A percentile compares a stretch with the other conserved stretches of the same genome.
Evolutionary conservation across 92 coral and sea anemone genomes (phyloP).

Genomic region (Zoanthus gigantus): DNA sequence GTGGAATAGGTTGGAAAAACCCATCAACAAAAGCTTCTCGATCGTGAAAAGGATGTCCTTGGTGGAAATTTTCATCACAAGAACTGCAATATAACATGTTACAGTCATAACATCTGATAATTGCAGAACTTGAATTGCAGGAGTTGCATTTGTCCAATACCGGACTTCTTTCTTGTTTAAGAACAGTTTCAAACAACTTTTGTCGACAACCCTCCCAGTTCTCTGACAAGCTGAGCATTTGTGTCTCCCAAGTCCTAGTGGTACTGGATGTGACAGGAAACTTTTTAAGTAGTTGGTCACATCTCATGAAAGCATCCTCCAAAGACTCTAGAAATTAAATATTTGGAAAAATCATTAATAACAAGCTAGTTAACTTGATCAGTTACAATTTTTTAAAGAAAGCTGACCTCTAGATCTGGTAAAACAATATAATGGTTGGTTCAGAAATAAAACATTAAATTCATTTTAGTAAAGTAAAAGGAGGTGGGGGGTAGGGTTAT

Average conservation of each 20-base stretch:
- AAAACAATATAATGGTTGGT: not conserved
- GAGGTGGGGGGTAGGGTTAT: not conserved
- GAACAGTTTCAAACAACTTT: slow-evolving; percentile 26
- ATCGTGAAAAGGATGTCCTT: slow-evolving; percentile 27
- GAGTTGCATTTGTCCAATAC: slow-evolving; percentile 9
- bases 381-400: not conserved
- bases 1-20: slow-evolving; percentile 20
- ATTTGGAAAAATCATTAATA: not conserved
- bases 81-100: slow-evolving; percentile 25
- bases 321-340: slow-evolving; percentile 26
- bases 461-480: not conserved
- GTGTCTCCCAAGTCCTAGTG: slow-evolving; percentile 31
- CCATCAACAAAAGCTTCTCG: slow-evolving; percentile 23
- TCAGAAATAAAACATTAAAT: not conserved
- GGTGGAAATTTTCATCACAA: slow-evolving; percentile 23
- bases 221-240: slow-evolving; percentile 33
- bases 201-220: slow-evolving; percentile 44
- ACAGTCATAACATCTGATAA: slow-evolving; percentile 44
- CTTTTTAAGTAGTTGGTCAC: slow-evolving; percentile 25
- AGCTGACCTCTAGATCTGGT: not conserved
- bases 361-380: too few species aligned
- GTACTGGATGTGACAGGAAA: slow-evolving; percentile 7
- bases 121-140: slow-evolving; percentile 13
- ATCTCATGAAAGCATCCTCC: slow-evolving; percentile 22
- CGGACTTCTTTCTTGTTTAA: slow-evolving; percentile 27